Evolutionary conservation across 1,140 invertebrate species (phyloP), one percentile per base, ranked within the genome.

Genomic region (Ruditapes philippinarum): DNA sequence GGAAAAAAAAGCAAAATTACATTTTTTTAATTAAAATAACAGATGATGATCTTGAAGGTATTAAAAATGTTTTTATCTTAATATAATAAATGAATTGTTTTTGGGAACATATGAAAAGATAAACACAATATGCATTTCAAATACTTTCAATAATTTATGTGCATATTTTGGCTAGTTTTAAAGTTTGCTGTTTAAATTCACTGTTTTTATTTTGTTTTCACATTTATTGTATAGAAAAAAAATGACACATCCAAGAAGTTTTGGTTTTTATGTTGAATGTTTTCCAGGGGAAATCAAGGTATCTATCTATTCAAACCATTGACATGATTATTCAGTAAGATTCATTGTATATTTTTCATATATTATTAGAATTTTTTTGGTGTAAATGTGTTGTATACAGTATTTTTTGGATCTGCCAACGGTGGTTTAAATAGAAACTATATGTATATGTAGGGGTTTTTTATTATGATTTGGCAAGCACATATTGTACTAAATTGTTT

Each of bases 371-470:
- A 22, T 5, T 51, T n/a, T n/a, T 78, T 45, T 78, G 74, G 74
- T 78, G 25, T 78, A 49, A 57, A 49, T 74, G 11, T 78, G 74
- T 78, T 78, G 79, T 81, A 81, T 25, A 81, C 79, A 81, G 54
- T 81, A 81, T 81, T 81, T 49, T 80, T 54, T 60, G 33, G 54
- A 62, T 81, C 79, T 81, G 79, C 79, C 79, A 81, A 36, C 12
- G 79, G 79, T 57, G 74, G 19, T 57, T 28, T 36, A 9, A n/a
- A 36, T 62, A 42, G n/a, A n/a, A 31, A 62, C 7, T 81, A 45
- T 81, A 62, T 62, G 51, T 81, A 81, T 81, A 62, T 81, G 51
- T 81, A 60, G 78, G 78, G 78, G n/a, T n/a, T n/a, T n/a, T n/a
- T 81, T 81, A 62, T 28, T 40, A 28, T 42, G 14, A 65, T 62